phyloP scores from a whole-genome alignment of 2,797 vertebrate genomes.

The Rhynchotus rufescens region DNA sequence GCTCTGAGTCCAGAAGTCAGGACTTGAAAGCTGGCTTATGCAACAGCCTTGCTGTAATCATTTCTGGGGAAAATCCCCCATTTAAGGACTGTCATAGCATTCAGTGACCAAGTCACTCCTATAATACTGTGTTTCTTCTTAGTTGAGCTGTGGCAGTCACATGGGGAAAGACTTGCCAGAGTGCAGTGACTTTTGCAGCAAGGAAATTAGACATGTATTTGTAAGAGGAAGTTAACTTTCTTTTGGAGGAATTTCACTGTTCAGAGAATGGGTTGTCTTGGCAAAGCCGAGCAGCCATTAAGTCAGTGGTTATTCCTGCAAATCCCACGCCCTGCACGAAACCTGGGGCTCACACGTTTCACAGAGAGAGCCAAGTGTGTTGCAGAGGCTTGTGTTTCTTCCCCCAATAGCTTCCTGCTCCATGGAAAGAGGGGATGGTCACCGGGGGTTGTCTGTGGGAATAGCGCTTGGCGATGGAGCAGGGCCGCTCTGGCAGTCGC shows the following conservation, averaged over 20 bases:
- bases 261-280: not conserved
- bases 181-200: not conserved
- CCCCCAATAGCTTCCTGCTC: accelerated
- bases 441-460: not conserved
- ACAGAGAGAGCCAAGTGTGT: not conserved
- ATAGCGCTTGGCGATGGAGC: not conserved
- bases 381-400: accelerated
- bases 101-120: not conserved
- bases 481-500: not conserved
- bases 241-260: not conserved
- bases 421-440: not conserved
- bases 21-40: not conserved
- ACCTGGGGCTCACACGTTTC: accelerated
- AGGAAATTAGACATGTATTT: not conserved
- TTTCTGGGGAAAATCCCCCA: not conserved
- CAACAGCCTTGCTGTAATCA: not conserved
- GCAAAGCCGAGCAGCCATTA: not conserved
- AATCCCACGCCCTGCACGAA: not conserved
- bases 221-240: not conserved
- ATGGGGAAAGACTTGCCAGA: not conserved
- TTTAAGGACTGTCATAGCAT: accelerated
- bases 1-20: not conserved
- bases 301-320: not conserved
- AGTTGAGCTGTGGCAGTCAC: not conserved
- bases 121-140: not conserved